These are phyloP conservation scores for Seriola rivoliana DNA, from an alignment of 2,113 vertebrate genomes.

Conservation along the genomic window DNA sequence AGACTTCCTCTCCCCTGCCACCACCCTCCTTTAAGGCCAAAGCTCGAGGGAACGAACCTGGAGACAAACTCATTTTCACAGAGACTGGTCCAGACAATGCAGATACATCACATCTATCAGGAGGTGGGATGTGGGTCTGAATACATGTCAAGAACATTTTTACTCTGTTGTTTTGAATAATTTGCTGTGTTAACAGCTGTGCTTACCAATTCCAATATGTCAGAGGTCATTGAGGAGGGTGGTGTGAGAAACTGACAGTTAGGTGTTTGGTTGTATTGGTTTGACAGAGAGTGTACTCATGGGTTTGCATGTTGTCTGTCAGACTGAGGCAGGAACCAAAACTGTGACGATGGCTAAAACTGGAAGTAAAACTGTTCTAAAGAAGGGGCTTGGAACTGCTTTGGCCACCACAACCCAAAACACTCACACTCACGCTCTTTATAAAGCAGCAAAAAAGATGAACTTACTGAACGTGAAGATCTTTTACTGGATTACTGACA, in stretches of 20 bases:
- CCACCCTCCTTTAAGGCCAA: conserved; percentile 59
- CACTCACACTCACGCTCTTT: neutral
- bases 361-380: neutral
- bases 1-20: conserved; percentile 57
- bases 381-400: neutral
- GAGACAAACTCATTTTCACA: conserved; percentile 72
- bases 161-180: neutral
- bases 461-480: neutral
- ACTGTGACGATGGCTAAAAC: neutral
- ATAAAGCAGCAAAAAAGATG: neutral
- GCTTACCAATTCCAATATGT: neutral
- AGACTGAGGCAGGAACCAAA: conserved; percentile 3
- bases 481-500: neutral
- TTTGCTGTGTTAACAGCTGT: neutral
- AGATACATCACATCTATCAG: neutral
- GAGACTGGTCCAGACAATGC: conserved; percentile 45
- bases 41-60: conserved; percentile 59
- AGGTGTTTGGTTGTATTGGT: neutral
- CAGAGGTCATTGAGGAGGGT: neutral
- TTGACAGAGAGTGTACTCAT: neutral
- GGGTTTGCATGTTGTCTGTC: neutral
- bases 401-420: neutral
- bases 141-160: neutral
- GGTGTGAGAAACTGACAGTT: neutral
- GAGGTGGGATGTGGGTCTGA: neutral